phyloP scores from a whole-genome alignment of 2,797 vertebrate genomes.

The Aeoliscus strigatus region DNA sequence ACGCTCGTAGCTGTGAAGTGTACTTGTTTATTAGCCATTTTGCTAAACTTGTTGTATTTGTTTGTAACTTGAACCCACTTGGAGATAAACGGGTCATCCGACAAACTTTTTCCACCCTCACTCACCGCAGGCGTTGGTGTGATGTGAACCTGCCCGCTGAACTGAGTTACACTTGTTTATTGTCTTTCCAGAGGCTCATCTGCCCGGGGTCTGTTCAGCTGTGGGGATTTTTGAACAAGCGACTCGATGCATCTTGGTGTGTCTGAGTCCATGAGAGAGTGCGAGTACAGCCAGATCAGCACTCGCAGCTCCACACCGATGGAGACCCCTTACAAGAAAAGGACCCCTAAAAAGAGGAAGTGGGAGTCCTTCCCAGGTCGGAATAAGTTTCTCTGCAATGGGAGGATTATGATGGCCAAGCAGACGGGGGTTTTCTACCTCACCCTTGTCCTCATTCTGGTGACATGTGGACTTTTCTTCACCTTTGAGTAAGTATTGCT shows the following conservation, averaged over 20 bases:
- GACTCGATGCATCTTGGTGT: slow-evolving; percentile 90
- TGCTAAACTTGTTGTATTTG: neutral
- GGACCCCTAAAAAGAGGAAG: slow-evolving; percentile 84
- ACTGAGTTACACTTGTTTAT: slow-evolving; percentile 13
- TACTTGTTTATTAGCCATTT: slow-evolving; percentile 29
- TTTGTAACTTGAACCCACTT: neutral
- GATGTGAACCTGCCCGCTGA: slow-evolving; percentile 12
- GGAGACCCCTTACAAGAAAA: slow-evolving; percentile 94
- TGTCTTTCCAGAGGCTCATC: slow-evolving; percentile 48
- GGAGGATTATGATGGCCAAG: slow-evolving; percentile 98
- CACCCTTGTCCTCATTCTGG: slow-evolving; percentile 91
- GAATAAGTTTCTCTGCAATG: slow-evolving; percentile 96
- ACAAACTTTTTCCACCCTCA: slow-evolving; percentile 22
- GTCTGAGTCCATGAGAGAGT: slow-evolving; percentile 93
- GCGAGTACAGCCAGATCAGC: slow-evolving; percentile 96
- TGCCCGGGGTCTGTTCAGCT: slow-evolving; percentile 48
- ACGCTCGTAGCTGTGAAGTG: neutral
- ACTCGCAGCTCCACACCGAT: slow-evolving; percentile 94
- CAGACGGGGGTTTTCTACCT: slow-evolving; percentile 98
- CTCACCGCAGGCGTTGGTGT: neutral
- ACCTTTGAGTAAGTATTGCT: slow-evolving; percentile 90
- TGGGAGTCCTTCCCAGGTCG: slow-evolving; percentile 96
- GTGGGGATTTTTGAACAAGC: slow-evolving; percentile 41
- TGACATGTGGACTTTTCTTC: slow-evolving; percentile 98
- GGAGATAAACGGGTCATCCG: no score